phyloP scores from a whole-genome alignment of 2,113 vertebrate genomes.

The Dicerorhinus sumatrensis region DNA sequence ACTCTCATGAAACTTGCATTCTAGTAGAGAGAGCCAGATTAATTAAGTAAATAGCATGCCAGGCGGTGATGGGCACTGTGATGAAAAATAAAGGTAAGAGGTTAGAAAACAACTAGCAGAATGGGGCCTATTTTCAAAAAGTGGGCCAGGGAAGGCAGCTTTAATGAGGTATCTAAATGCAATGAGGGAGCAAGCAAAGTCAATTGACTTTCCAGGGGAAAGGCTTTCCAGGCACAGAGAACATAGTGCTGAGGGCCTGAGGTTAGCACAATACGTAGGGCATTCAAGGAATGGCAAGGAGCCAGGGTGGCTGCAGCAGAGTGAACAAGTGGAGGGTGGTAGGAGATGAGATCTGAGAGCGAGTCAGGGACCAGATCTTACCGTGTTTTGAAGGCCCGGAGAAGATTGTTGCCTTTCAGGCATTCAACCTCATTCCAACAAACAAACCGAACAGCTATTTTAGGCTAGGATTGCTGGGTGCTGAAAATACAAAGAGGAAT shows the following conservation, averaged over 20 bases:
- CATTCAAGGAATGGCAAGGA: neutral
- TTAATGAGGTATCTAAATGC: neutral
- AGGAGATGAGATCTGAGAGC: neutral
- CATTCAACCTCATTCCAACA: neutral
- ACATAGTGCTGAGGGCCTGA: neutral
- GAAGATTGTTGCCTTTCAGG: neutral
- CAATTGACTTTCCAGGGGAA: neutral
- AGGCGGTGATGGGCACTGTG: neutral
- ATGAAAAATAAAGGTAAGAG: neutral
- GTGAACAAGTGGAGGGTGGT: neutral
- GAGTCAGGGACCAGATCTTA: neutral
- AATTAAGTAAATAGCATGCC: neutral
- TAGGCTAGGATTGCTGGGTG: neutral
- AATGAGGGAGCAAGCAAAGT: neutral
- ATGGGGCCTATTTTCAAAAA: neutral
- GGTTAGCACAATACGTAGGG: neutral
- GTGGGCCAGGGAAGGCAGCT: neutral
- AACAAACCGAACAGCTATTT: slow-evolving; percentile 11
- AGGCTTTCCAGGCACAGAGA: neutral
- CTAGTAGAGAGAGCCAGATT: neutral
- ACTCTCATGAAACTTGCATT: neutral
- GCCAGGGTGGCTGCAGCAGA: neutral
- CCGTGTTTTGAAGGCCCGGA: neutral
- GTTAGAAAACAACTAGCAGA: neutral
- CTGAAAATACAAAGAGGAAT: neutral